Evolutionary conservation across 2,113 vertebrate genomes (phyloP).

Genomic region (Bufo gargarizans): DNA sequence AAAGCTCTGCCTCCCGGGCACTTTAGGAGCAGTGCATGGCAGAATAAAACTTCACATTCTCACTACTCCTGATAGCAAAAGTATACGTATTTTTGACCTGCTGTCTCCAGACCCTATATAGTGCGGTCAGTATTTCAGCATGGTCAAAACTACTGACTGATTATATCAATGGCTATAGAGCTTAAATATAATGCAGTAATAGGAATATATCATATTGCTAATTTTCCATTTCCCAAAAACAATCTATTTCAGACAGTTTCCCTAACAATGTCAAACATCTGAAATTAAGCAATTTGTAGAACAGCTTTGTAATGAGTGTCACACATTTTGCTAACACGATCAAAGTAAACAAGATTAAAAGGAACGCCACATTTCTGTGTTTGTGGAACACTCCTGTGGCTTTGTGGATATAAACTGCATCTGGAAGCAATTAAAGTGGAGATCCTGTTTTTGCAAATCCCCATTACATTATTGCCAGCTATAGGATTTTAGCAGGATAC

Average conservation of each 20-base stretch:
- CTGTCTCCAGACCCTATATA: no score
- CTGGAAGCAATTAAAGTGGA: constrained; percentile 42
- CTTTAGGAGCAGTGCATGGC: no score
- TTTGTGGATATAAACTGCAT: constrained; percentile 20
- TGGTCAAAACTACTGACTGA: no score
- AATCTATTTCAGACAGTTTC: background rate
- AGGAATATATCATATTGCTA: background rate
- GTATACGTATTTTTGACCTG: no score
- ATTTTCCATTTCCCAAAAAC: background rate
- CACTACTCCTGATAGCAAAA: no score
- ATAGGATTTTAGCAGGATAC: constrained; percentile 25
- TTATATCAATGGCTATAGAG: background rate
- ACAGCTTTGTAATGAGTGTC: background rate
- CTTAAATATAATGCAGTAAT: background rate
- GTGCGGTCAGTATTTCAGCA: no score
- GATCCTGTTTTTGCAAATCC: constrained; percentile 28
- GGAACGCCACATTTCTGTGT: background rate
- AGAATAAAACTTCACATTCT: no score
- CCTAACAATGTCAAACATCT: background rate
- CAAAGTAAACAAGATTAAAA: constrained; percentile 30
- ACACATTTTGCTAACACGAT: constrained; percentile 14
- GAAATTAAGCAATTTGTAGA: background rate
- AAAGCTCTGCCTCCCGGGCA: no score
- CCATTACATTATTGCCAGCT: constrained; percentile 15
- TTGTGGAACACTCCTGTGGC: constrained; percentile 8